Base-by-base conservation (phyloP, 2,888 invertebrate species). In the Ochropacha duplaris region DNA sequence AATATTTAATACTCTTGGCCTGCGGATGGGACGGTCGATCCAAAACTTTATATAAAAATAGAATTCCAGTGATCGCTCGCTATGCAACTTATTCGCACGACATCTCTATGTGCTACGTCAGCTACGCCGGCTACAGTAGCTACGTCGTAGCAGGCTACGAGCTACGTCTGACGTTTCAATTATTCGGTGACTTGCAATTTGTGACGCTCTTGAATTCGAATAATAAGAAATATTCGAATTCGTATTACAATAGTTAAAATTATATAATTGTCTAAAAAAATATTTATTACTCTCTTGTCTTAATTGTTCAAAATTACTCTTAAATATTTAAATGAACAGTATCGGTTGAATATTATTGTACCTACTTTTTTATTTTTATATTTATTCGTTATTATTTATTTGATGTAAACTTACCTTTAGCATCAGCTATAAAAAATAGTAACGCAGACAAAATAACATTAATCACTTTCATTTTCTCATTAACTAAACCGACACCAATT, bases 351-450 rank as follows among this genome's bases (percentile, higher is more conserved):
- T 31, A 1, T n/a, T n/a, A n/a, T n/a, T n/a, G n/a, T n/a, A n/a
- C n/a, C n/a, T n/a, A n/a, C n/a, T n/a, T n/a, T n/a, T n/a, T n/a
- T n/a, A n/a, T n/a, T n/a, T n/a, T n/a, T n/a, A n/a, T n/a, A n/a
- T n/a, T n/a, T n/a, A n/a, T n/a, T n/a, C n/a, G n/a, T n/a, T n/a
- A n/a, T n/a, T n/a, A n/a, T n/a, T n/a, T n/a, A n/a, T n/a, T n/a
- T n/a, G 49, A 26, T 16, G 54, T 67, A 60, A 56, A 62, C 69
- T 73, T 68, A 84, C 84, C 79, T 78, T 84, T 84, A 16, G 81
- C 81, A 54, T 61, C 64, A 61, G 71, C 74, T 24, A 70, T 57
- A 61, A 64, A 68, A 64, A 78, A 68, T 54, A 76, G 62, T 22
- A 75, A 65, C 52, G 71, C 60, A 8, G 58, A 60, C 52, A 69